Evolutionary conservation across 1,140 invertebrate species (phyloP), one percentile per base, ranked within the genome.

Genomic region (Ladona fulva): DNA sequence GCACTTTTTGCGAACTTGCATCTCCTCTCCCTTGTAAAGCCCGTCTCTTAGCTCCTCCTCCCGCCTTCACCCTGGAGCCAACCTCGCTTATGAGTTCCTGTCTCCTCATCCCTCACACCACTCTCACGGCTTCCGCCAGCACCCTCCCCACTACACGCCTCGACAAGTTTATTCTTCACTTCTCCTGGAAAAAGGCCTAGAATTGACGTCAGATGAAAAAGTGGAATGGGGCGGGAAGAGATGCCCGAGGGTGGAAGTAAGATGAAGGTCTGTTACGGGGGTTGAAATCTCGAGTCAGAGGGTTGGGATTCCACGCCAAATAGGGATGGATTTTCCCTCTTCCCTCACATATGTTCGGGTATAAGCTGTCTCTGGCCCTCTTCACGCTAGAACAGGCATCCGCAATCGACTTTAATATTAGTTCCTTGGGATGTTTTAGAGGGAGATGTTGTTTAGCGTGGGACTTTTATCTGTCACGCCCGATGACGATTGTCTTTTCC

Each of bases 131-230:
- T 66, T 12, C 52, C 52, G 16, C 52, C 1, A 3, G 5, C 52
- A 22, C 52, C 52, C 52, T 6, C 52, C n/a, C 52, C 44, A 10
- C 44, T 19, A 52, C 44, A 37, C 14, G 3, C 52, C 52, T 66
- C 52, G 52, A 66, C 52, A 66, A 66, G 52, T 66, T 66, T 66
- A 66, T 66, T 66, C 52, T 66, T 66, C 52, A 22, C 52, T 66
- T 66, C 52, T 66, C 12, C 52, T 16, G 52, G 52, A 37, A 66
- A 66, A 66, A 66, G 52, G 52, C 52, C n/a, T 12, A 5, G 52
- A 66, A 66, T 22, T 66, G 52, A 22, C 52, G 52, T 66, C 14
- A 22, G 52, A 66, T 66, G 52, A 66, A 66, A 66, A 66, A 66
- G n/a, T 12, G n/a, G 14, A 12, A 12, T 3, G n/a, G 14, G 52